Evolutionary conservation across 2,888 invertebrate genomes (phyloP), one percentile per base, ranked within the genome.

Genomic region (Sinodicranocentrus sp.): DNA sequence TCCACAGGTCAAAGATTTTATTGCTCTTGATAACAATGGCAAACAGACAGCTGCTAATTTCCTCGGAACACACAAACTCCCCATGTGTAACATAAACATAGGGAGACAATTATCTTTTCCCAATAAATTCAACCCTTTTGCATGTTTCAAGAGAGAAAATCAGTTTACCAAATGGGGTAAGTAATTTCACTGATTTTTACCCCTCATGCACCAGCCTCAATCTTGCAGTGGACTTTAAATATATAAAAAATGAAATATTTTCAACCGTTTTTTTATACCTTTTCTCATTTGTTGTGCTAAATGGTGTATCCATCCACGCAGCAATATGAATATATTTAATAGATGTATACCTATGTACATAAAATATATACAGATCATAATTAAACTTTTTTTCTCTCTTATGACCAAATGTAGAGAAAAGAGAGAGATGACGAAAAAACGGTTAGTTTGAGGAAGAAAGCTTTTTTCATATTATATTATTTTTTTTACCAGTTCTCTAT

Each of bases 1-100:
- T 73, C 61, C 21, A 73, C 61, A 73, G 61, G 57, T 73, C 73
- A 44, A 73, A 61, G 25, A 43, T 73, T 73, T 61, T 73, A 57
- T 48, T 44, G n/a, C 54, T 61, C 17, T 61, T 43, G n/a, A 21
- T 28, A 44, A 73, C 73, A 73, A 61, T 61, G 44, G 61, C 73
- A 73, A 61, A 61, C 43, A 73, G 73, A 57, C 73, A 73, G 73
- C 73, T 73, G 73, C 73, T 73, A 73, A 73, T 73, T 73, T 73
- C 68, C 52, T 52, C 10, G 17, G 68, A 21, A 68, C 68, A 68
- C 48, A 68, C 28, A 44, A 67, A 13, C 33, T 33, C 33, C 33
- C 33, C 33, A n/a, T n/a, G n/a, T 33, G 33, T 10, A 6, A 33
- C 33, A 33, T 6, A 3, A 33, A 23, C 26, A 59, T n/a, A 23